These are phyloP conservation scores for Melangyna quadrimaculata DNA, from an alignment of 2,888 invertebrate genomes.

Conservation along the genomic window DNA sequence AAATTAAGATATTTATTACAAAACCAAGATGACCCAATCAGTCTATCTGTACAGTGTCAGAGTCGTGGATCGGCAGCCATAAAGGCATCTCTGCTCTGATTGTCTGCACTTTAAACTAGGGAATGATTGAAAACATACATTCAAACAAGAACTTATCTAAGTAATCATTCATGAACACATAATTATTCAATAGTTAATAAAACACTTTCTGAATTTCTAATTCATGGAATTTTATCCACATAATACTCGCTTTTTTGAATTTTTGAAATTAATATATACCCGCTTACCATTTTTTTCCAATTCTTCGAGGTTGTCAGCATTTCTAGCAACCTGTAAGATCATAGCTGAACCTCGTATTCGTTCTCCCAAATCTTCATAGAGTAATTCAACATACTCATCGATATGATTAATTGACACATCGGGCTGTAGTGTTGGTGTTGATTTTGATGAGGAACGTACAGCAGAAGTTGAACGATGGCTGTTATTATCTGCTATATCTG, in stretches of 20 bases:
- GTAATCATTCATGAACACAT: background rate
- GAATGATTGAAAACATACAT: no score
- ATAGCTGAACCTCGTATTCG: slow-evolving; percentile 96
- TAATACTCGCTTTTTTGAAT: background rate
- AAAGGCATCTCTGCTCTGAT: no score
- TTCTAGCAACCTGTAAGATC: slow-evolving; percentile 94
- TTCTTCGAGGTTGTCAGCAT: slow-evolving; percentile 96
- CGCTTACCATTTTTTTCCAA: slow-evolving; percentile 93
- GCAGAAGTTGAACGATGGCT: slow-evolving; percentile 75
- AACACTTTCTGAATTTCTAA: background rate
- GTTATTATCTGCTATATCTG: slow-evolving; percentile 78
- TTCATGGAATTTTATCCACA: background rate
- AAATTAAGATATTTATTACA: background rate
- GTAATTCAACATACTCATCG: slow-evolving; percentile 96
- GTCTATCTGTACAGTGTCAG: no score
- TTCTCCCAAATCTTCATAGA: slow-evolving; percentile 96
- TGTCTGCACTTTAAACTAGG: no score
- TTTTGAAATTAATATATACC: background rate
- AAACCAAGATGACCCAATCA: background rate
- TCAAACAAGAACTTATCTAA: no score
- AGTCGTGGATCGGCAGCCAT: no score
- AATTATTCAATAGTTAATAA: background rate
- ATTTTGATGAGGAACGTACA: slow-evolving; percentile 75
- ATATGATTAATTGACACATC: slow-evolving; percentile 91
- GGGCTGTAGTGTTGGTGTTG: slow-evolving; percentile 80